Evolutionary conservation across 2,113 vertebrate genomes (phyloP), one percentile per base, ranked within the genome.

Genomic region (Ahaetulla prasina): DNA sequence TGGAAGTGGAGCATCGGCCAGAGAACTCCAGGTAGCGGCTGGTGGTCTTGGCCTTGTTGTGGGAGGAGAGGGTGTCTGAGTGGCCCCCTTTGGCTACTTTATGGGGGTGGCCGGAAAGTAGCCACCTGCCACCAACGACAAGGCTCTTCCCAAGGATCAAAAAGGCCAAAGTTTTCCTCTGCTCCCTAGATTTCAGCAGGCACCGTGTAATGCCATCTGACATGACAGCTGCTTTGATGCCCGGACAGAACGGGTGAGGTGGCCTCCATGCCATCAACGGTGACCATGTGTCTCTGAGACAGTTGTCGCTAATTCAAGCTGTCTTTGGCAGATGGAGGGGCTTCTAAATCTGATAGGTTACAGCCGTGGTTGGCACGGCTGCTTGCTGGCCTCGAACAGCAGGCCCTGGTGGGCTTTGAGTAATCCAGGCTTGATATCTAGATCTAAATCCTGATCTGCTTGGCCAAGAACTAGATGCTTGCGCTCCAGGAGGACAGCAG

Each of bases 1-100:
- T 94, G 0, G 99, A 99, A 45, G 92, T 95, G 0, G 99, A 99
- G 91, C 98, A 98, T 88, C 97, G 99, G 90, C 97, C 97, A 0
- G 99, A 99, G 89, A 97, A 98, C 16, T 96, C 98, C 96, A 98
- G 99, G 99, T 99, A 92, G 8, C 0, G 0, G 25, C 20, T 25
- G 39, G 50, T 50, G 18, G 7, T 1, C 84, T 4, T 35, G 22
- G 14, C 50, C 49, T 55, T 3, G 39, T 74, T 14, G 23, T 9
- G 11, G 25, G n/a, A 0, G 27, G 23, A 8, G 3, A 27, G 18
- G 27, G 90, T 0, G 45, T 18, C 23, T 30, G 1, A 22, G 30
- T 85, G 63, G 14, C 50, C 4, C 45, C n/a, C 6, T 55, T 18
- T 60, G 35, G 22, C 22, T 43, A 1, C 1, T 80, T 43, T 22